Base-by-base conservation (phyloP, 2,888 invertebrate genomes). In the Argyra leucocephala region DNA sequence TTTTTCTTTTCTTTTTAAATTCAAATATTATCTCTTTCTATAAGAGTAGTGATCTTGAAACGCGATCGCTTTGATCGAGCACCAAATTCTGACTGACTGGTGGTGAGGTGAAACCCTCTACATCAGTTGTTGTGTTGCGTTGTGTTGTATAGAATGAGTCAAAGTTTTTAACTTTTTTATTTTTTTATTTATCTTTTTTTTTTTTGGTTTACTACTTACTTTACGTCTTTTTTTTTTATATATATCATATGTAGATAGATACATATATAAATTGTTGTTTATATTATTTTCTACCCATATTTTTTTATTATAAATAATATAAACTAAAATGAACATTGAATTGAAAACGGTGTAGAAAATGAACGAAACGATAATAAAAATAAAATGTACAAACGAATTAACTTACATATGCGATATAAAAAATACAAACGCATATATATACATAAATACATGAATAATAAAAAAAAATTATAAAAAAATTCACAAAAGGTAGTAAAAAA, bases 51-150 rank as follows among this genome's bases (percentile, higher is more conserved):
- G 48, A 48, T 48, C 48, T 48, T 48, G 48, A 48, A 71, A 71
- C 57, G 67, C 72, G 73, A 74, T 74, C 78, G 78, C 76, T 75
- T 75, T 74, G 76, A 75, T 76, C 76, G 76, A 78, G 76, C 79
- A 78, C 79, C 79, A 79, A 78, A 79, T 75, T 78, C 79, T 79
- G 75, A 79, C 78, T 79, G 77, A 78, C 48, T 48, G 73, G 71
- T 73, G 74, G 70, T 71, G 72, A 73, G 73, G 72, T 70, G 73
- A 74, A 73, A 70, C 72, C 71, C 72, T 70, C 70, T 71, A 70
- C 71, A 72, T 70, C 72, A 69, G 71, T n/a, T n/a, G 70, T 68
- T 69, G 66, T 67, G 66, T 66, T 67, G 63, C 64, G 65, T 65
- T 63, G 62, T 64, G 22, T 22, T 48, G 66, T 71, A 18, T 48